These are phyloP conservation scores for Bhutanitis thaidina DNA, from an alignment of 2,888 invertebrate species.

Conservation along the genomic window DNA sequence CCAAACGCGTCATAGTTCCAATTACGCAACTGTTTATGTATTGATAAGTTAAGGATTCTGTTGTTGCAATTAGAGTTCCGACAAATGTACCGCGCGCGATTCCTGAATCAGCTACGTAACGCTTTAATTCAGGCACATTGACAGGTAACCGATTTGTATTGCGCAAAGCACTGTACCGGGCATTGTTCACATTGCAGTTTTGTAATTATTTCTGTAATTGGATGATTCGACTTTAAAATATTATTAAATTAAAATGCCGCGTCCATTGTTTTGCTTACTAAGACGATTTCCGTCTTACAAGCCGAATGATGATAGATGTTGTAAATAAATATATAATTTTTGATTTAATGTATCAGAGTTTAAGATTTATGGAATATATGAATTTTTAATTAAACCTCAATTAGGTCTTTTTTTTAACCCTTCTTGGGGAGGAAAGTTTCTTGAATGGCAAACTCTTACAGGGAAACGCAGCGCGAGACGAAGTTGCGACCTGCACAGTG, in stretches of 20 bases:
- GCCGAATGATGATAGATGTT: slow-evolving; percentile 43
- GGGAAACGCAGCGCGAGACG: no score
- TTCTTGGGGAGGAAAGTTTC: no score
- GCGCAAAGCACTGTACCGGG: neutral
- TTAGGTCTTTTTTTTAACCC: slow-evolving; percentile 9
- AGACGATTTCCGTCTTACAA: neutral
- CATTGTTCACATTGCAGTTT: neutral
- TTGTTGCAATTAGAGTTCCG: neutral
- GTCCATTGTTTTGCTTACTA: neutral
- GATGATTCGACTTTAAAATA: neutral
- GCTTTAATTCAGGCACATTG: neutral
- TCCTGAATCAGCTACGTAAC: neutral
- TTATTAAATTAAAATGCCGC: neutral
- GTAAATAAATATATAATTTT: slow-evolving; percentile 57
- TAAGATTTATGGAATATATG: slow-evolving; percentile 62
- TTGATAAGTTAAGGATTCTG: neutral
- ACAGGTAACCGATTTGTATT: neutral
- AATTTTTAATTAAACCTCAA: slow-evolving; percentile 41
- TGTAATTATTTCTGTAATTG: neutral
- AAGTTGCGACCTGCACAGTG: no score
- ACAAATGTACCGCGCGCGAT: neutral
- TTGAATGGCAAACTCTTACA: no score
- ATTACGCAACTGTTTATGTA: neutral
- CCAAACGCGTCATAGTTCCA: neutral
- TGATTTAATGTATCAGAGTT: slow-evolving; percentile 56